Evolutionary conservation across 1,140 invertebrate species (phyloP), one percentile per base, ranked within the genome.

Genomic region (Argopecten irradians): DNA sequence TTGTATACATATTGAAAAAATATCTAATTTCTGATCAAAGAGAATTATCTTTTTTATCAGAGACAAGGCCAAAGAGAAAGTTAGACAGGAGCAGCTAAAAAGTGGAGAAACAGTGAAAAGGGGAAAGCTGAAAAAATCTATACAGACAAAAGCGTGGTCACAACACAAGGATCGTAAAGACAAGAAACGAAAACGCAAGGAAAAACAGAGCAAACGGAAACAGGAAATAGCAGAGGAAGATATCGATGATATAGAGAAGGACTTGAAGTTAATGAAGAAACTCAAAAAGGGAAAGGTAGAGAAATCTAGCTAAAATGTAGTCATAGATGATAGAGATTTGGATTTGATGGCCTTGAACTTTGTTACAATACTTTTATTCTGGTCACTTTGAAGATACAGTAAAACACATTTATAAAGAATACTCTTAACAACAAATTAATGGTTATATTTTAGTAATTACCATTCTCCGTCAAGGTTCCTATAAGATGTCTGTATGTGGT

Each of bases 261-360:
- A 99, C 95, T 97, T 98, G 83, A 96, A 97, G 1, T 95, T 99
- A 41, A 96, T 99, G 32, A 99, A 99, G 94, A 98, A 98, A 94
- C 96, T 98, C 0, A 99, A 98, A 94, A 98, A 97, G 93, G 97
- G 97, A 93, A 99, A 98, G 94, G 96, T 96, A 88, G n/a, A n/a
- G n/a, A 83, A 89, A 43, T 13, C 35, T 82, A 28, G 28, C 16
- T 0, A 32, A 19, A 83, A 28, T 87, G 34, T 35, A 84, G 34
- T 85, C 3, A 34, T n/a, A 36, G 85, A 84, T n/a, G 55, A 36
- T 35, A 34, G 28, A n/a, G 34, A 3, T 34, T 35, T 22, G 34
- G 82, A 71, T 83, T 83, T 5, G 3, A 71, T 82, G 16, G n/a
- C n/a, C n/a, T n/a, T n/a, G n/a, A n/a, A n/a, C n/a, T n/a, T n/a